A percentile compares a stretch with the other conserved stretches of the same genome.
Evolutionary conservation across 2,797 vertebrate genomes (phyloP).

Genomic region (Heterohyrax brucei): DNA sequence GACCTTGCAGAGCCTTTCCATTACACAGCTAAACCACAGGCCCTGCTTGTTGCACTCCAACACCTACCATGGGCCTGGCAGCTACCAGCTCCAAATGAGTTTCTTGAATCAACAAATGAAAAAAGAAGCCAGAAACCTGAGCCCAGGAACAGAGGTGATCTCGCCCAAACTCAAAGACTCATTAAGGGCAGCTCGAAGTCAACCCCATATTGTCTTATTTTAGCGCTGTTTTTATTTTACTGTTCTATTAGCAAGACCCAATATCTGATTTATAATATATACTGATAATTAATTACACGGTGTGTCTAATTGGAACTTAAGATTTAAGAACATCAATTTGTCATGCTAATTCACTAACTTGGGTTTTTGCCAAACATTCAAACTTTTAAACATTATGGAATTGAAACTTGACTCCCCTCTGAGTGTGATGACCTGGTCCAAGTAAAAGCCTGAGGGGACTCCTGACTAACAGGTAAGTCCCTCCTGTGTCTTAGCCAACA

Average conservation of each 20-base stretch:
- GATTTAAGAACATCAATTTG: slow-evolving; percentile 49
- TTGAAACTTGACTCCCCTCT: not conserved
- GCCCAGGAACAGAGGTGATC: not conserved
- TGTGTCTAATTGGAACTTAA: slow-evolving; percentile 38
- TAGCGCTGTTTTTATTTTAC: not conserved
- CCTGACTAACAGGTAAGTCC: not conserved
- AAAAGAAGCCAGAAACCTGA: not conserved
- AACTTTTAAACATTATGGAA: not conserved
- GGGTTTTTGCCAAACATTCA: slow-evolving; percentile 54
- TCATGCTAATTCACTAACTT: slow-evolving; percentile 27
- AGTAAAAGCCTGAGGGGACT: not conserved
- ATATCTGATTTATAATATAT: slow-evolving; percentile 32
- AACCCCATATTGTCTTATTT: not conserved
- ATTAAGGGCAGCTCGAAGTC: not conserved
- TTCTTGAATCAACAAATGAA: not conserved
- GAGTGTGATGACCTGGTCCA: not conserved
- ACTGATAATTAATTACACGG: slow-evolving; percentile 1
- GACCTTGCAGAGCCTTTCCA: not conserved
- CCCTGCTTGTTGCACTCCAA: not conserved
- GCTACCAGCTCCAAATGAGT: not conserved
- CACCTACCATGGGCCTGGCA: not conserved
- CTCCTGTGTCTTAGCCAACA: not conserved
- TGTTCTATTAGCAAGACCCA: not conserved
- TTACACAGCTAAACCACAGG: not conserved
- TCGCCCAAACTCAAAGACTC: not conserved